Percentiles rank a stretch among this genome's conserved stretches.
phyloP scores from a whole-genome alignment of 2,113 vertebrate species.

The Hippolais icterina region DNA sequence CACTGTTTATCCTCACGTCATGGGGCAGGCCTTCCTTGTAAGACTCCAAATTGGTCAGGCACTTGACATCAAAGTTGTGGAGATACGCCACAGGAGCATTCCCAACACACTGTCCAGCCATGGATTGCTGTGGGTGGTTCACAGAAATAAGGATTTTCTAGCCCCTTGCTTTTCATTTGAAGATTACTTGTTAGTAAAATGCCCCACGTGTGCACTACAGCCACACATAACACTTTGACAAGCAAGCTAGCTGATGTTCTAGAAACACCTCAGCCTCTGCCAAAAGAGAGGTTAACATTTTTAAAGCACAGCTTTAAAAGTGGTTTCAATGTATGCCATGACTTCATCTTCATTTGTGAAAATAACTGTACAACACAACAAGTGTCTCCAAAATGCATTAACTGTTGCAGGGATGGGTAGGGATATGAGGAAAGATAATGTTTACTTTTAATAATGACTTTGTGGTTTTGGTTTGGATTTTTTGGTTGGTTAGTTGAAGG shows the following conservation, averaged over 20 bases:
- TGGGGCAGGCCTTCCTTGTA: conserved; percentile 28
- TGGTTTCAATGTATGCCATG: neutral
- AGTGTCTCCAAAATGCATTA: too few relatives aligned
- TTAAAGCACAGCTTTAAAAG: neutral
- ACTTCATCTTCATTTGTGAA: neutral
- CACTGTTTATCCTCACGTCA: neutral
- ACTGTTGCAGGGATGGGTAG: neutral
- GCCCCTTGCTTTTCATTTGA: neutral
- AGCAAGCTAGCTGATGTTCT: neutral
- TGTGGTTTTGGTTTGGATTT: neutral
- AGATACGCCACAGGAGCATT: conserved; percentile 85
- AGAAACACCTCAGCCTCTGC: neutral
- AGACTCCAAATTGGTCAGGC: conserved; percentile 56
- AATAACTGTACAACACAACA: neutral
- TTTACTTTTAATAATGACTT: neutral
- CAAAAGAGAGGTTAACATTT: neutral
- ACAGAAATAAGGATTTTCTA: neutral
- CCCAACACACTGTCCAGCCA: conserved; percentile 80
- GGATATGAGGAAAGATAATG: neutral
- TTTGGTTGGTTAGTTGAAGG: neutral
- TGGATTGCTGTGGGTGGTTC: conserved; percentile 67
- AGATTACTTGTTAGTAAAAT: neutral
- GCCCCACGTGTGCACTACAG: neutral
- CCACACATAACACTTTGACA: neutral
- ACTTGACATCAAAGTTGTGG: conserved; percentile 75